Base-by-base conservation (phyloP, 2,888 invertebrate genomes). In the Celastrina argiolus region DNA sequence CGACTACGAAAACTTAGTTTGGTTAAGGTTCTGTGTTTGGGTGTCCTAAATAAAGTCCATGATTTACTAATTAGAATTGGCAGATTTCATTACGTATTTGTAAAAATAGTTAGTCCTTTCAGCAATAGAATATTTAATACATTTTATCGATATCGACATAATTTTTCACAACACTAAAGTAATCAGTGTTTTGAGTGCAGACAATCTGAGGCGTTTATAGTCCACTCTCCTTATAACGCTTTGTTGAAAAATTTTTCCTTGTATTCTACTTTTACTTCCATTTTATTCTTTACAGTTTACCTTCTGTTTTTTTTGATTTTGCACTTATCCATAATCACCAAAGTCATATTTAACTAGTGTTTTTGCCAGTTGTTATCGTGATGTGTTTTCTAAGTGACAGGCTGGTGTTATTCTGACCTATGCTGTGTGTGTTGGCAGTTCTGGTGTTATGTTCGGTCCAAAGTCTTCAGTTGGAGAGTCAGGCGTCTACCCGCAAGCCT, bases 401-500 rank as follows among this genome's bases (percentile, higher is more conserved):
- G 12, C 28, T 51, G 42, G 64, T 68, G 71, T 70, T 70, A 69
- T 71, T 69, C 67, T 63, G 51, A 75, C 77, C 75, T 78, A 81
- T 86, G 81, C 79, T 77, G 79, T 82, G 75, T 80, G 74, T 81
- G 69, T 76, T 84, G 76, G 76, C 83, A 91, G 91, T 89, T 75
- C 71, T 89, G 80, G 83, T 90, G 83, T 76, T 90, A 71, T 87
- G 86, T 75, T 84, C 87, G 71, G 89, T 80, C 74, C 82, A 87
- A 72, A 78, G 89, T 68, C 80, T 93, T 28, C 92, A 93, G 81
- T 78, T 93, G 75, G 92, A 92, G 77, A 92, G 91, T 71, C 91
- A 92, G 77, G 92, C 93, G 56, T 92, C 93, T 31, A 93, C 93
- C 8, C 85, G 93, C 73, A 93, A 93, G 76, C 94, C 94, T 34